Percentiles rank a stretch among this genome's conserved stretches.
These are phyloP conservation scores for Gonocerus acuteangulatus DNA, from an alignment of 2,888 invertebrate species.

Conservation along the genomic window DNA sequence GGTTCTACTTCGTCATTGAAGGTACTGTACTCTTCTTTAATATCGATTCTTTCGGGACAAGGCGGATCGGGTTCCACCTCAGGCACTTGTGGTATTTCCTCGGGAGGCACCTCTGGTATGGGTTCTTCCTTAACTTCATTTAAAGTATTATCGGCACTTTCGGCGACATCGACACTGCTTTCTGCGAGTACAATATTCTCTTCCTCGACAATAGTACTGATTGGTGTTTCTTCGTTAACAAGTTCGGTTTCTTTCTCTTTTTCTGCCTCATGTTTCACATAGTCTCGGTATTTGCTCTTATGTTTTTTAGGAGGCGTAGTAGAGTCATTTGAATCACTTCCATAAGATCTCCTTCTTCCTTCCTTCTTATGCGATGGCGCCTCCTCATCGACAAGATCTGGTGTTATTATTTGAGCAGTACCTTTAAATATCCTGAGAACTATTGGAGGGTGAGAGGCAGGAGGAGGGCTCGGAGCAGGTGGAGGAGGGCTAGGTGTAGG, in stretches of 20 bases:
- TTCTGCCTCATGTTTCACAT: conserved; percentile 41
- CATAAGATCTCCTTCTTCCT: conserved; percentile 34
- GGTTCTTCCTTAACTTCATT: neutral
- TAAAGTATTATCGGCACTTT: conserved; percentile 25
- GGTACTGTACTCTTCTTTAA: neutral
- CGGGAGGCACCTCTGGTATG: neutral
- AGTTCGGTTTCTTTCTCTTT: conserved; percentile 41
- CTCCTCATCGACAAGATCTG: conserved; percentile 17
- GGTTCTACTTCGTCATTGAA: neutral
- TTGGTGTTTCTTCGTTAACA: conserved; percentile 41
- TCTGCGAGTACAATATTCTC: conserved; percentile 38
- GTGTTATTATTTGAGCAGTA: conserved; percentile 42
- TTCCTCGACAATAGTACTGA: conserved; percentile 33
- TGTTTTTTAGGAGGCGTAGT: conserved; percentile 37
- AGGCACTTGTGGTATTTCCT: neutral
- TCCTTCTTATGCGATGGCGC: conserved; percentile 31
- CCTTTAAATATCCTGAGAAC: conserved; percentile 80
- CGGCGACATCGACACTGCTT: conserved; percentile 39
- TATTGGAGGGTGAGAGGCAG: conserved; percentile 59
- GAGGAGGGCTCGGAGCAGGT: conserved; percentile 25
- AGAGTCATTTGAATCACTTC: conserved; percentile 34
- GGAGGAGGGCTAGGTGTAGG: neutral
- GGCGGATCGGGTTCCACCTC: neutral
- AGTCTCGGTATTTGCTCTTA: conserved; percentile 40
- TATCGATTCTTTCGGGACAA: neutral